These are phyloP conservation scores for Microtus ochrogaster DNA, from an alignment of 2,113 vertebrate genomes.

Conservation along the genomic window DNA sequence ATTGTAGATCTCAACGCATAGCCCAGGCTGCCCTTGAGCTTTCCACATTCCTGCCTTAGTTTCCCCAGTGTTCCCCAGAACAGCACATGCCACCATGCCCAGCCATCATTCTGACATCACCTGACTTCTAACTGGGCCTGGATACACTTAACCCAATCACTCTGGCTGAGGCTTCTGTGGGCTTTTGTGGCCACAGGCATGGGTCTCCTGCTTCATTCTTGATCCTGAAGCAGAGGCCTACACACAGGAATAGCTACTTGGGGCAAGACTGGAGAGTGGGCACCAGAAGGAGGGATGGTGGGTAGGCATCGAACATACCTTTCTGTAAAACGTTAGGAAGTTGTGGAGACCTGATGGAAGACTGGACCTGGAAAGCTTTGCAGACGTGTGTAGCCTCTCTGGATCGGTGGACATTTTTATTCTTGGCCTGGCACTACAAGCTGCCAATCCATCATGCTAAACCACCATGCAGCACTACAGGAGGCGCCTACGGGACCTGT, in stretches of 20 bases:
- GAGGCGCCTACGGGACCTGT: not conserved
- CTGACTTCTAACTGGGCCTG: not conserved
- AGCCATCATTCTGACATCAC: not conserved
- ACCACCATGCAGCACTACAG: not conserved
- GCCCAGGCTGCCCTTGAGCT: not conserved
- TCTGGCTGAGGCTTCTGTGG: not conserved
- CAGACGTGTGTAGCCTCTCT: not conserved
- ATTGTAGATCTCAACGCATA: not conserved
- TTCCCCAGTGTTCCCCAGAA: no score
- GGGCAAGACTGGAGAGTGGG: not conserved
- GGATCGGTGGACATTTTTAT: conserved; percentile 46
- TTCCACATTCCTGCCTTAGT: not conserved
- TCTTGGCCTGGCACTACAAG: conserved; percentile 5
- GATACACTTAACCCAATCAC: not conserved
- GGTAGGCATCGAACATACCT: not conserved
- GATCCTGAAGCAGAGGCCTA: not conserved
- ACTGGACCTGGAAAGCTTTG: not conserved
- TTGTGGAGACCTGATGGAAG: not conserved
- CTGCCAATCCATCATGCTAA: conserved; percentile 42
- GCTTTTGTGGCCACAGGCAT: not conserved
- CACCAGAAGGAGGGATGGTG: not conserved
- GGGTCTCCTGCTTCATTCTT: not conserved
- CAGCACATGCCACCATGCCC: no score
- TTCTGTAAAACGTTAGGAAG: not conserved
- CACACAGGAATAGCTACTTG: not conserved